Evolutionary conservation across 2,797 vertebrate genomes (phyloP).

Genomic region (Pogoniulus pusillus): DNA sequence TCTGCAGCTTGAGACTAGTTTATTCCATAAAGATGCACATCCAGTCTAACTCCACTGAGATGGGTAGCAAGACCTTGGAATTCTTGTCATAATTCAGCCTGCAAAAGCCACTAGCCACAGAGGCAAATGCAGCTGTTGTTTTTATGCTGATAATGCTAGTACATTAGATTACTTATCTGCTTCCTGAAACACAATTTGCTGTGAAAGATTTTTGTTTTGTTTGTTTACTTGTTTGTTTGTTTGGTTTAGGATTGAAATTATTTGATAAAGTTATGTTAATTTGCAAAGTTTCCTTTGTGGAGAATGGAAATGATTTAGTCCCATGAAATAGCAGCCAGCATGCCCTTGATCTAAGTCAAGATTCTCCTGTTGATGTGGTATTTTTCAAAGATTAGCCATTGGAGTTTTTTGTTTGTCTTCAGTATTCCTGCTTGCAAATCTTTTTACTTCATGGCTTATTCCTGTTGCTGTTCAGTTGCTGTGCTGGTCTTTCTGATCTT

Average conservation of each 20-base stretch:
- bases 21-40: background rate
- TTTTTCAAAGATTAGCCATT: background rate
- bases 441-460: background rate
- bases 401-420: background rate
- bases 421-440: background rate
- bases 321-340: constrained; percentile 16
- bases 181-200: background rate
- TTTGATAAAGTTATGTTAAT: background rate
- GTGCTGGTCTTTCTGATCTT: background rate
- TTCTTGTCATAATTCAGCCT: background rate
- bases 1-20: background rate
- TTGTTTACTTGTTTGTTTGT: too few species aligned
- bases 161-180: background rate
- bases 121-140: background rate
- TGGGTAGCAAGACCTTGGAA: background rate
- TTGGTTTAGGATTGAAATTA: background rate
- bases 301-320: constrained; percentile 1
- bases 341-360: background rate
- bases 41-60: background rate
- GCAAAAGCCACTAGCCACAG: background rate
- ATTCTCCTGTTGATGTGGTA: background rate
- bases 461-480: background rate
- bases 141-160: background rate
- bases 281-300: constrained; percentile 8
- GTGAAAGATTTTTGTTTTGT: background rate